These are phyloP conservation scores for Entomobrya multifasciata DNA, from an alignment of 2,888 invertebrate genomes.

Conservation along the genomic window DNA sequence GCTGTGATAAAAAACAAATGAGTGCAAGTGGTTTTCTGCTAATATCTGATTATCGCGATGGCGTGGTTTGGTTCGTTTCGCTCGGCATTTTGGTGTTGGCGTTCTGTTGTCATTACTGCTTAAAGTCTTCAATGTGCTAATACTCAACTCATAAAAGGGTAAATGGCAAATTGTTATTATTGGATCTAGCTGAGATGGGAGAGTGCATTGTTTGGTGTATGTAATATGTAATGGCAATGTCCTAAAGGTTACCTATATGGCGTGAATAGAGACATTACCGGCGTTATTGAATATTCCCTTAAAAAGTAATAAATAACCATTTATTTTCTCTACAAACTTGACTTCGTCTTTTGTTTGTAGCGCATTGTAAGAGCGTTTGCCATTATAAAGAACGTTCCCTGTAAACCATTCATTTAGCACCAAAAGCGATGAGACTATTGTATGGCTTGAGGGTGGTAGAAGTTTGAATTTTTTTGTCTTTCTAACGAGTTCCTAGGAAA, in stretches of 20 bases:
- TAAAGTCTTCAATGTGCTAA: neutral
- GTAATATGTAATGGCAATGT: slow-evolving; percentile 19
- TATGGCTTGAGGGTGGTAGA: neutral
- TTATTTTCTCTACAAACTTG: slow-evolving; percentile 49
- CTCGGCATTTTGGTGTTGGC: slow-evolving; percentile 34
- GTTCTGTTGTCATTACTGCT: slow-evolving; percentile 21
- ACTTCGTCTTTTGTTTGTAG: neutral
- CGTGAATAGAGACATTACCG: slow-evolving; percentile 61
- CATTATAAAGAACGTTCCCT: neutral
- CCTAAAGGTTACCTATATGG: slow-evolving; percentile 11
- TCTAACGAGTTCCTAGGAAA: slow-evolving; percentile 27
- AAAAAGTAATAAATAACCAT: slow-evolving; percentile 64
- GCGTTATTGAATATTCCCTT: slow-evolving; percentile 67
- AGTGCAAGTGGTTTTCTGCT: neutral
- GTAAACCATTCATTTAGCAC: neutral
- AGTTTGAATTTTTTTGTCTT: neutral
- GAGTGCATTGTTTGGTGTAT: slow-evolving; percentile 15
- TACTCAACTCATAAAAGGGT: slow-evolving; percentile 45
- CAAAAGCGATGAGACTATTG: too few species aligned
- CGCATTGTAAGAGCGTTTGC: neutral
- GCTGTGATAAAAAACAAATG: slow-evolving; percentile 10
- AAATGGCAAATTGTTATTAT: slow-evolving; percentile 42
- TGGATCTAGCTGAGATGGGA: too few species aligned
- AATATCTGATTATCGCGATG: neutral
- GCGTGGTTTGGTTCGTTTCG: neutral